Evolutionary conservation across 2,113 vertebrate genomes (phyloP), one percentile per base, ranked within the genome.

Genomic region (Megaceryle torquata): DNA sequence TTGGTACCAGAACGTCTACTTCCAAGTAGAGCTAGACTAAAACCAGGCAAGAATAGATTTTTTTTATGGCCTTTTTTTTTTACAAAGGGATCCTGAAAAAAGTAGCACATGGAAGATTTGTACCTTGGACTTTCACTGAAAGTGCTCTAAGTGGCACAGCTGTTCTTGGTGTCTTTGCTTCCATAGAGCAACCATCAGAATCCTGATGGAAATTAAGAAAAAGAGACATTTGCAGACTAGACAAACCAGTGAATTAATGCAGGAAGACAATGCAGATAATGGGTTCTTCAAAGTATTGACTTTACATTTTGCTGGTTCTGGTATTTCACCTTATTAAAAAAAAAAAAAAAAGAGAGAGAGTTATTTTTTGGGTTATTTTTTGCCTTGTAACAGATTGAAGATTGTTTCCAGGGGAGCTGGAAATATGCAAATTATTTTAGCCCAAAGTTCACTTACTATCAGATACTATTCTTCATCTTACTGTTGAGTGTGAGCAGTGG

Each of bases 91-190:
- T 90, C 51, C 50, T 82, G 19, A 74, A 21, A 20, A 54, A 48
- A 54, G 46, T 46, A 90, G 56, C n/a, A 22, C 1, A 1, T 63
- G 53, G 86, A 74, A 12, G 28, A 63, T 86, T 94, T 2, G 0
- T 94, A 31, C 67, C 44, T 89, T 88, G 75, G 54, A 54, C 37
- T 46, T 95, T 80, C 33, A 41, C 20, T 84, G 77, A 11, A 81
- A 71, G 59, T 82, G n/a, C 41, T 54, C 24, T 44, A 31, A 61
- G 75, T 57, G 59, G 25, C 91, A 79, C 75, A 86, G 63, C 75
- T 88, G 82, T 80, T 96, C 80, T 74, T 83, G 37, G 31, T 86
- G 35, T 82, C 79, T 94, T 88, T 82, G 7, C 59, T 95, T 88
- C 82, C 28, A 28, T 1, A 59, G 67, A 79, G 44, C 61, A 91